Base-by-base conservation (phyloP, 2,888 invertebrate species). In the Meta bourneti region DNA sequence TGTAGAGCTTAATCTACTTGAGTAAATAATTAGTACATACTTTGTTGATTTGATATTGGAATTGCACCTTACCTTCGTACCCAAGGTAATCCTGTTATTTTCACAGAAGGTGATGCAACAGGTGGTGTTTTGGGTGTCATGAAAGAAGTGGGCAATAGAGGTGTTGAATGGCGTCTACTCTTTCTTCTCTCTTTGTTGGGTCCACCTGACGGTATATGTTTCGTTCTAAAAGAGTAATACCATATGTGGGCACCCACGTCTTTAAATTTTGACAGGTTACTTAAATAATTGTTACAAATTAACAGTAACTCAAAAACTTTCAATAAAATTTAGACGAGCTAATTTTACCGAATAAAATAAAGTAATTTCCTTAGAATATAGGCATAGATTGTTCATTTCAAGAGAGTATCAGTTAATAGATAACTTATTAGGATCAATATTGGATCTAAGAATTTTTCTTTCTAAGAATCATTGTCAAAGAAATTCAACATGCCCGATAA, bases 131-230 rank as follows among this genome's bases (percentile, higher is more conserved):
- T 88, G 0, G 87, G 82, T 8, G 78, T 6, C 34, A 72, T 16
- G 11, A 85, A 75, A 6, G 51, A 74, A 6, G 82, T 78, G 6
- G 91, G 91, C 20, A 91, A 78, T 69, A 51, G 70, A 9, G 92
- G 85, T 2, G 89, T 89, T 16, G 92, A 92, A 74, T 89, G 81
- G 7, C 92, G 80, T 34, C 92, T 80, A 49, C 92, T 92, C 19
- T 89, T 89, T 69, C 92, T 74, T 0, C 83, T 48, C 7, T 91
- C 91, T 48, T 48, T 69, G 13, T 70, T 69, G 0, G 49, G 61
- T 49, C 77, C 77, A 7, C 78, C 49, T 20, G 61, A 20, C 4
- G 61, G 61, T 16, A 70, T 69, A 13, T 85, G 80, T 79, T 85
- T 90, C 34, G 90, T 61, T 69, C 90, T 90, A 34, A 11, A 48